Percentiles rank a stretch among this genome's conserved stretches.
Evolutionary conservation across 2,888 invertebrate species (phyloP).

Genomic region (Macrosiphum euphorbiae): DNA sequence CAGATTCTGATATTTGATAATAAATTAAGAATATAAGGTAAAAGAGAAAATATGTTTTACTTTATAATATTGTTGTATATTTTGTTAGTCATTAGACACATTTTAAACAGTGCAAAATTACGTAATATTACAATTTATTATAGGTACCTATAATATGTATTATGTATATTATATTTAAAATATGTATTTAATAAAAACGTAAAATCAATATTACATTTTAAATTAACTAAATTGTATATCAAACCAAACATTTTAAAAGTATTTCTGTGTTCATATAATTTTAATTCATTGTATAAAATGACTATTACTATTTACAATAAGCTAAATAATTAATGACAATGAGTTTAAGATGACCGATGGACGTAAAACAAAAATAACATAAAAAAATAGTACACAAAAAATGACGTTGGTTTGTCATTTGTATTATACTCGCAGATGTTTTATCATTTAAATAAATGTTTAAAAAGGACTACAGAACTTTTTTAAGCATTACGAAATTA

Average conservation of each 20-base stretch:
- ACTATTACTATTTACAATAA: neutral
- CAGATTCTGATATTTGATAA: too few species aligned
- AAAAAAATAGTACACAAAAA: neutral
- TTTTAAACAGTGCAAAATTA: neutral
- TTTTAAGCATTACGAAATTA: neutral
- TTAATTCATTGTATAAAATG: neutral
- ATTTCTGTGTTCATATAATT: neutral
- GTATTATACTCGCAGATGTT: neutral
- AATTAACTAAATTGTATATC: neutral
- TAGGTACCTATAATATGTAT: neutral
- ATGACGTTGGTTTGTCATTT: neutral
- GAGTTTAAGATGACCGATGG: neutral
- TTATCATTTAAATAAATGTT: neutral
- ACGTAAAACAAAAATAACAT: neutral
- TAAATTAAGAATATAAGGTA: too few species aligned
- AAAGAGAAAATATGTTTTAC: neutral
- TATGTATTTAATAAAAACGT: neutral
- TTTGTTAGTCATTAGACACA: neutral
- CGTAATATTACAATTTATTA: neutral
- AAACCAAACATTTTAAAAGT: neutral
- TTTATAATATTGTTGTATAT: neutral
- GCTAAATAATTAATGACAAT: neutral
- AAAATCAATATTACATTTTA: neutral
- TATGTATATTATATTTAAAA: neutral
- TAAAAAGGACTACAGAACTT: neutral